Conservation (phyloP, 2,113 vertebrate genomes). For the Xerus inauris region DNA sequence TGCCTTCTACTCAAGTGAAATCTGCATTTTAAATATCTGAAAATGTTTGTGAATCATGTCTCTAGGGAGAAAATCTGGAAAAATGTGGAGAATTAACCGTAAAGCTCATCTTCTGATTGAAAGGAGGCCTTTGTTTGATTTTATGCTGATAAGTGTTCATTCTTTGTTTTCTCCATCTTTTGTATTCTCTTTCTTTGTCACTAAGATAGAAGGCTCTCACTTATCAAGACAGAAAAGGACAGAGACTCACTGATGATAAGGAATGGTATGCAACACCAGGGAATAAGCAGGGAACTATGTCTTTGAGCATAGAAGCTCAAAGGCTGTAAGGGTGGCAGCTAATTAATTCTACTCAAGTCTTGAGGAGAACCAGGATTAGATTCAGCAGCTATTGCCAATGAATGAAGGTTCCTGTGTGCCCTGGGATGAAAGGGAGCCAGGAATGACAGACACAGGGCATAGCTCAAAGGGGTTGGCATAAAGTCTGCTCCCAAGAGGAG, state of each 20-base stretch:
- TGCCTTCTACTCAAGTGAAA: not conserved
- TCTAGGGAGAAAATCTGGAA: not conserved
- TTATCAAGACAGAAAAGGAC: constrained; percentile 38
- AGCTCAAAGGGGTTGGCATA: not conserved
- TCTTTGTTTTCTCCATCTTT: constrained; percentile 35
- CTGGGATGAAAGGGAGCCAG: not conserved
- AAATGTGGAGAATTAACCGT: not conserved
- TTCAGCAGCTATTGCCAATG: not conserved
- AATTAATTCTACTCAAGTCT: constrained; percentile 28
- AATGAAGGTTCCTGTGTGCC: not conserved
- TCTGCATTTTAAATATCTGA: not conserved
- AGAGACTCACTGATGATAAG: not conserved
- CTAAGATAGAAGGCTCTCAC: not conserved
- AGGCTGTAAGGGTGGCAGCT: not conserved
- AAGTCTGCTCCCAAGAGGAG: not conserved
- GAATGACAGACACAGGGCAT: not conserved
- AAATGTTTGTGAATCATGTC: not conserved
- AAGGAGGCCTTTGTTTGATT: constrained; percentile 22
- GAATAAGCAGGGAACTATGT: not conserved
- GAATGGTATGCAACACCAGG: not conserved
- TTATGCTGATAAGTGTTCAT: not conserved
- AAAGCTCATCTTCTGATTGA: constrained; percentile 9
- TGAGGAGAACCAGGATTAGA: constrained; percentile 37
- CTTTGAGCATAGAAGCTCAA: not conserved
- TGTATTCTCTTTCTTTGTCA: constrained; percentile 25